Evolutionary conservation across 2,888 invertebrate genomes (phyloP).

Genomic region (Ophioninae sp.): DNA sequence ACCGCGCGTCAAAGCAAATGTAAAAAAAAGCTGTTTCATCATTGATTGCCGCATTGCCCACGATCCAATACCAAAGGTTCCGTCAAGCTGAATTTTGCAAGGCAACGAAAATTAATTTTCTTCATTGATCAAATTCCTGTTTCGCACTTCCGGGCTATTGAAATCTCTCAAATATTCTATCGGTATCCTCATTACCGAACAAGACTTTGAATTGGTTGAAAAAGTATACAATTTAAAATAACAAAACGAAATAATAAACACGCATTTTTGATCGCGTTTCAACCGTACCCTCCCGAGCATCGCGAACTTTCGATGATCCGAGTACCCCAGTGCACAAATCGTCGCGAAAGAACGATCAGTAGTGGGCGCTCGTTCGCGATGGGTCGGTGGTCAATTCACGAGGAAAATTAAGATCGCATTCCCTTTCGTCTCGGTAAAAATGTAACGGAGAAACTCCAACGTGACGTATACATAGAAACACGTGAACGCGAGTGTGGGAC

Average conservation of each 20-base stretch:
- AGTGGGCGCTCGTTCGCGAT: background rate
- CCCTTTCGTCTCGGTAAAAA: constrained; percentile 59
- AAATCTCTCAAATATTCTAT: background rate
- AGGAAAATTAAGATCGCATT: constrained; percentile 59
- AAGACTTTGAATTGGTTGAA: background rate
- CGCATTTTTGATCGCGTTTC: background rate
- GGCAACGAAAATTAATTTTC: background rate
- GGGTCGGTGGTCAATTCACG: background rate
- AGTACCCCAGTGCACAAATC: background rate
- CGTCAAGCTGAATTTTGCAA: background rate
- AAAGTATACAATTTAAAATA: no score
- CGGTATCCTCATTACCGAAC: background rate
- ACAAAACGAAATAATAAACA: background rate
- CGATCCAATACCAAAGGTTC: background rate
- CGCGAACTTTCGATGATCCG: background rate
- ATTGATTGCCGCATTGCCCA: background rate
- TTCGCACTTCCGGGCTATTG: background rate
- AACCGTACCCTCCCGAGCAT: background rate
- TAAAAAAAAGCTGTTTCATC: background rate
- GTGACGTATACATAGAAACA: constrained; percentile 1
- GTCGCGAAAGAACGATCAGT: background rate
- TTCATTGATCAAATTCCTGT: no score
- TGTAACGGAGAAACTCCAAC: constrained; percentile 43
- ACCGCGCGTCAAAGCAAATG: no score
- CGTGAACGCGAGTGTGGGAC: constrained; percentile 21